Evolutionary conservation across 2,888 invertebrate genomes (phyloP), one percentile per base, ranked within the genome.

Genomic region (Chymomyza procnemis): DNA sequence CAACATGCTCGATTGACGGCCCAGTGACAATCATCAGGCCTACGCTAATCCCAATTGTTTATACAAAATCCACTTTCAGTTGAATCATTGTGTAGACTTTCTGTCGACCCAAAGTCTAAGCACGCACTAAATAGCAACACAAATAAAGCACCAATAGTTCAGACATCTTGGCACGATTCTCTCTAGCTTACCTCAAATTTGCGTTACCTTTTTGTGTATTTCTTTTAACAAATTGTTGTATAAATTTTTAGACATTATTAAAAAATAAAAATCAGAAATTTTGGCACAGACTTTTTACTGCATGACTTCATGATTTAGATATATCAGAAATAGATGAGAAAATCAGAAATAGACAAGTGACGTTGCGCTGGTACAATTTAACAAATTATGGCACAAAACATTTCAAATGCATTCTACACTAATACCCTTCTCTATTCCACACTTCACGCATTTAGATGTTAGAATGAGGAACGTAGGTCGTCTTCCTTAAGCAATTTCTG

Each of bases 281-380:
- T 73, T 72, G 67, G 60, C 72, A 66, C 18, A 67, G 19, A 18
- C 19, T 59, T 60, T 62, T 56, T 21, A 26, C 9, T 34, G 16
- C 74, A 65, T 73, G 73, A 73, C 73, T 73, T 74, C 73, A 73
- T 69, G 70, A n/a, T 65, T 61, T 47, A 61, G 64, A 48, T 56
- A 52, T 26, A 6, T 47, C 46, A 60, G 19, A 30, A 47, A 50
- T 60, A 67, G 72, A 59, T 73, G 62, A 60, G 30, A 56, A 59
- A 47, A 61, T 59, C 14, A 58, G 58, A 69, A 73, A 73, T 73
- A 73, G 57, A 74, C 52, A 21, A 50, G 60, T 74, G 73, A 73
- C 73, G 73, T 48, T 73, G 74, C 69, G 58, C 22, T 6, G 16
- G 60, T 66, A 69, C 70, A 50, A 14, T 19, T 3, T 30, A 19